Evolutionary conservation across 2,888 invertebrate genomes (phyloP).

Genomic region (Ypsolopha sequella): DNA sequence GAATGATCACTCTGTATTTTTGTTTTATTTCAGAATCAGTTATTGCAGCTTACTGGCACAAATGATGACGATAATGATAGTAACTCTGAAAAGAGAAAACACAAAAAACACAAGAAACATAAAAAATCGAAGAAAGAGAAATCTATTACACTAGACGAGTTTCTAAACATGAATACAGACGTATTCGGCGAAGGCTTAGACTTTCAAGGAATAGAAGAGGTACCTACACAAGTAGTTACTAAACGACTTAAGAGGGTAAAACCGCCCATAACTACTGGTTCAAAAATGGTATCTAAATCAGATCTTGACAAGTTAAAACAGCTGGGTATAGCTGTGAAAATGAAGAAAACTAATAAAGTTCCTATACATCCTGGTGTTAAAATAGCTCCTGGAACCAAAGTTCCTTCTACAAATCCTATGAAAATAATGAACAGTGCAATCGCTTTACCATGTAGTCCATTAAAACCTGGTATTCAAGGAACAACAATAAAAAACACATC

Average conservation of each 20-base stretch:
- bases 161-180: slow-evolving; percentile 61
- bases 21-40: slow-evolving; percentile 40
- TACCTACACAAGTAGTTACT: slow-evolving; percentile 46
- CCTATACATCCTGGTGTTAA: background rate
- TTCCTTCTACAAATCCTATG: background rate
- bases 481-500: slow-evolving; percentile 9
- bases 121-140: slow-evolving; percentile 58
- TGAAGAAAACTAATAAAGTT: slow-evolving; percentile 1
- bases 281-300: slow-evolving; percentile 23
- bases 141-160: slow-evolving; percentile 60
- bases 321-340: slow-evolving; percentile 23
- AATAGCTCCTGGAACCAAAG: background rate
- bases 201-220: slow-evolving; percentile 57
- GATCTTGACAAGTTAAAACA: slow-evolving; percentile 51
- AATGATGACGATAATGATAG: too few species aligned
- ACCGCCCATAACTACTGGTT: slow-evolving; percentile 10
- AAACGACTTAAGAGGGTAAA: slow-evolving; percentile 39
- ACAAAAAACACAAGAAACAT: slow-evolving; percentile 57
- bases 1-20: background rate
- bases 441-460: background rate
- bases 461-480: too few species aligned
- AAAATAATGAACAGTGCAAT: background rate
- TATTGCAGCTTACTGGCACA: slow-evolving; percentile 34
- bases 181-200: slow-evolving; percentile 60
- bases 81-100: slow-evolving; percentile 39